Base-by-base conservation (phyloP, 2,113 vertebrate species). In the Mastomys coucha region DNA sequence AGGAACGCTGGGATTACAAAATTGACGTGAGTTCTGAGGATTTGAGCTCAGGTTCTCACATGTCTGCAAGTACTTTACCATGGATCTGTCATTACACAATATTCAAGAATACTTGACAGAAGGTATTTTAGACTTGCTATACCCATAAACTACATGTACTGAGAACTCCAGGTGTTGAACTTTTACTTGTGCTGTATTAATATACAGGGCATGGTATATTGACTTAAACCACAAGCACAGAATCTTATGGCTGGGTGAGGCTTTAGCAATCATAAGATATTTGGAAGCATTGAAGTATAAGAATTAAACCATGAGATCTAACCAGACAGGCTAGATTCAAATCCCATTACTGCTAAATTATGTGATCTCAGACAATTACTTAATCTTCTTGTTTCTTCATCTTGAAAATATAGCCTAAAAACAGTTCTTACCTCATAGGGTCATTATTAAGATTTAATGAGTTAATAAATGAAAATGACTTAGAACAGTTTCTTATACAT, bases 371-470 rank as follows among this genome's bases (percentile, higher is more conserved):
- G 87, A 33, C 51, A 95, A 91, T 94, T 53, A 88, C 49, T 93
- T 88, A 91, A 88, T 76, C 39, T 95, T 39, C 88, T 76, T 97
- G 49, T 96, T 93, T 93, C 58, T 73, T 96, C 24, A 69, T 53
- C 20, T 86, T 80, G 73, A 89, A 94, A 92, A 89, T 84, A 33
- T 58, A 42, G 58, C 73, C 39, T 95, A 45, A 96, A 95, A 97
- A 63, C 20, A 89, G 72, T 88, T 45, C 31, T 69, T 87, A 84
- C 39, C 4, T 92, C 39, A 92, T 67, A 92, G 51, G 26, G 45
- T 95, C 24, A 84, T 93, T 85, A 75, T 92, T 96, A 91, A 39
- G 20, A 88, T 88, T 96, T 97, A 91, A 90, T 93, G 63, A 95
- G 24, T 95, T 96, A 96, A 94, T 91, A 92, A 90, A 69, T 91